A percentile compares a stretch with the other conserved stretches of the same genome.
Evolutionary conservation across 1,140 invertebrate genomes (phyloP).

Genomic region (Apis cerana): DNA sequence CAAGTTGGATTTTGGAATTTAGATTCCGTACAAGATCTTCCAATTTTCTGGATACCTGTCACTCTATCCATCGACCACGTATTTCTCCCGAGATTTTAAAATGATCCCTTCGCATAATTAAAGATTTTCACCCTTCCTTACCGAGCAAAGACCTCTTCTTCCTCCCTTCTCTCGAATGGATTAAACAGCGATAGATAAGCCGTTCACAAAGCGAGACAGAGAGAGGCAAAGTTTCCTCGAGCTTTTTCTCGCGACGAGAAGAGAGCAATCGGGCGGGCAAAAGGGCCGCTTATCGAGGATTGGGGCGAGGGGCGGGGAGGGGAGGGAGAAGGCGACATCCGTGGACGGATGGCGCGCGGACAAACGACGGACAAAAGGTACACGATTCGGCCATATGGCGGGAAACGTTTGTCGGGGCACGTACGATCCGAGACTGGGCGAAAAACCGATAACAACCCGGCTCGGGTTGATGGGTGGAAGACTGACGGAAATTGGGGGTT

Average conservation of each 20-base stretch:
- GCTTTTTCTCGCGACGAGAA: background rate
- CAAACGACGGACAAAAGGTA: conserved; percentile 54
- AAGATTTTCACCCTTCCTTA: too few species aligned
- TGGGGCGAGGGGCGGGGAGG: too few species aligned
- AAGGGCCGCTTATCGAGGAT: conserved; percentile 13
- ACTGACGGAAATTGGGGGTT: conserved; percentile 7
- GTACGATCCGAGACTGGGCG: conserved; percentile 42
- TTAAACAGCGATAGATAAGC: conserved; percentile 16
- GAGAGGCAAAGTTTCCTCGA: background rate
- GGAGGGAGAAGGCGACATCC: background rate
- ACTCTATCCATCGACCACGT: too few species aligned
- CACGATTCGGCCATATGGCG: conserved; percentile 15
- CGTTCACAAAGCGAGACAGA: background rate
- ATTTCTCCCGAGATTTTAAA: too few species aligned
- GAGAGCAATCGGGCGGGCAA: background rate
- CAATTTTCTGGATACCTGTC: too few species aligned
- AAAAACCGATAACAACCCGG: conserved; percentile 54
- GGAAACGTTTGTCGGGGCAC: conserved; percentile 43
- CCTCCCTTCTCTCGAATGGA: background rate
- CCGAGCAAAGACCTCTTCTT: conserved; percentile 12
- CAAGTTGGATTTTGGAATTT: too few species aligned
- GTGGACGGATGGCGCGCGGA: background rate
- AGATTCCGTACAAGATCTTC: too few species aligned
- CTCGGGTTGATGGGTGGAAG: background rate
- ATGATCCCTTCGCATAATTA: too few species aligned